phyloP scores from a whole-genome alignment of 2,888 invertebrate species.

The Ochropacha duplaris region DNA sequence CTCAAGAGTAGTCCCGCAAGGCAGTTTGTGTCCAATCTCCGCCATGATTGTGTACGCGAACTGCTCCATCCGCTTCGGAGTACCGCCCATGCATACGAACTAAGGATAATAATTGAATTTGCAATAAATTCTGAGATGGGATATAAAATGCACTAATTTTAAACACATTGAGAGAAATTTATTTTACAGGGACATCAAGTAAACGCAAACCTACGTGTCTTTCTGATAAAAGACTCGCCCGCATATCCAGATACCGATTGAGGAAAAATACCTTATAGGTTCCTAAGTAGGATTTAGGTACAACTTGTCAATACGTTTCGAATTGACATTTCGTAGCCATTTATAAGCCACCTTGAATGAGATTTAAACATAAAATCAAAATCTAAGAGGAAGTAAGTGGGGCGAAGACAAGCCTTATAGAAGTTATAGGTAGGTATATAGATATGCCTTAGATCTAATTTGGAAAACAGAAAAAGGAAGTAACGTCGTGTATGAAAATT shows the following conservation, averaged over 20 bases:
- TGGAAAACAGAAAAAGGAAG: too few species aligned
- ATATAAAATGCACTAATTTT: too few species aligned
- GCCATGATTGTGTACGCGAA: conserved; percentile 96
- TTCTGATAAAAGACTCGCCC: too few species aligned
- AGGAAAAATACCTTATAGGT: too few species aligned
- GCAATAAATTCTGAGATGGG: not conserved
- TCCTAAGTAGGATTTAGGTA: too few species aligned
- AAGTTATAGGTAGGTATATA: not conserved
- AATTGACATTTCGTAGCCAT: not conserved
- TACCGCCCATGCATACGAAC: conserved; percentile 99
- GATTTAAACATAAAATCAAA: not conserved
- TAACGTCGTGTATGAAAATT: too few species aligned
- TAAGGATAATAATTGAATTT: conserved; percentile 60
- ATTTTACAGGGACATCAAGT: not conserved
- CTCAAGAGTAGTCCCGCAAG: conserved; percentile 92
- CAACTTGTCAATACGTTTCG: too few species aligned
- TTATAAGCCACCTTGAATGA: not conserved
- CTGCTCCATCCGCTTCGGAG: conserved; percentile 95
- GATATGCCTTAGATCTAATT: not conserved
- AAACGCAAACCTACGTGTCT: not conserved
- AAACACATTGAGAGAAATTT: too few species aligned
- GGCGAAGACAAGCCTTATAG: too few species aligned
- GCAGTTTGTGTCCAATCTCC: conserved; percentile 94
- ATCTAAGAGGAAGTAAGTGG: not conserved
- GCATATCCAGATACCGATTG: too few species aligned